Evolutionary conservation across 2,888 invertebrate species (phyloP), one percentile per base, ranked within the genome.

Genomic region (Thumatha senex): DNA sequence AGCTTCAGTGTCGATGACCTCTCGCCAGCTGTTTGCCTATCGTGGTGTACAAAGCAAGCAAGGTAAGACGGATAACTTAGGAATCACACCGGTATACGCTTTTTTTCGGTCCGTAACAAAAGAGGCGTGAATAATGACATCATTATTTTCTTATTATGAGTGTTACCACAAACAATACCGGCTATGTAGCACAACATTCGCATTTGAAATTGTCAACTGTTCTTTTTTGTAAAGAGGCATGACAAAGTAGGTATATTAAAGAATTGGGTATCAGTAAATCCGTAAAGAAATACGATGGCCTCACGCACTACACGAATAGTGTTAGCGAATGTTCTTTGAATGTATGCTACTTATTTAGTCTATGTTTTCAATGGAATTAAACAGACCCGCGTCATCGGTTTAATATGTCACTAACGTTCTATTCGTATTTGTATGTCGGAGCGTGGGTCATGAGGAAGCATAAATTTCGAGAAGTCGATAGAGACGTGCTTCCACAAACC

Each of bases 381-480:
- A 71, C 67, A 75, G 76, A 64, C 54, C 57, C 48, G 48, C 74
- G 72, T 72, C 72, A 74, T 67, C 70, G 72, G 73, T 74, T 76
- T 72, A 74, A 76, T 78, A 69, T 73, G 72, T 76, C 65, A 67
- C 56, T 59, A 58, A 61, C 61, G 58, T 60, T 60, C 75, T 72
- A 67, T 74, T 24, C 18, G 18, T 24, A 24, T 24, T 24, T 73
- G 72, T 51, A 34, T 51, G 51, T 67, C 70, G 66, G 73, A 77
- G 75, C 86, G 80, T 83, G 84, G 87, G 84, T 84, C 90, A 89
- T 86, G 88, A 86, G 88, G 89, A 89, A 87, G 89, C 86, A 89
- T 90, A 89, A 84, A 90, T 89, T 87, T 86, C 84, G 83, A 82
- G 76, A 70, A 84, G 83, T 76, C 87, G 79, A 86, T 84, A 82